Base-by-base conservation (phyloP, 1,140 invertebrate genomes). In the Drosophila rhopaloa region DNA sequence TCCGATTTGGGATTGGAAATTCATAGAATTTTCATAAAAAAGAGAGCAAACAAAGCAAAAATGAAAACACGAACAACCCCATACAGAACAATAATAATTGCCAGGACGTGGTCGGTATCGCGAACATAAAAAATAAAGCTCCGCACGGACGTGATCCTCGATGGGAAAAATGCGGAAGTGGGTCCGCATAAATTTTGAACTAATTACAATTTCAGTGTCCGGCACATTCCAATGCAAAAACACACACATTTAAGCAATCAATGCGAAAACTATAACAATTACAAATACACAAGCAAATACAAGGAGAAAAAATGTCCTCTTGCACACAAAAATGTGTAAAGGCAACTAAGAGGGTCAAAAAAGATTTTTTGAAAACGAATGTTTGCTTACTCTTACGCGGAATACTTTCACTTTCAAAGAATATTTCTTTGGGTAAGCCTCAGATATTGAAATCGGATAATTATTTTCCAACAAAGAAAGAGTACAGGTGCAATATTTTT, bases 131-230 rank as follows among this genome's bases (percentile, higher is more conserved):
- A 72, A 84, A 79, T 71, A 67, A 72, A 68, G 56, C 73, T 66
- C 57, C 16, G 37, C 56, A 71, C 27, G 71, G 44, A 86, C 82
- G 79, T 88, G 83, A 88, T 88, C 59, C 59, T 79, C 62, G 67
- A 48, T 58, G 57, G 56, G 74, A 80, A 68, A 74, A 82, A 74
- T 76, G 57, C 79, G 79, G 79, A 83, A 77, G 67, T 44, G 51
- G 57, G 38, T 72, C 65, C 76, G 80, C 84, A 88, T 88, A 88
- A 88, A 88, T 88, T 84, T 80, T 63, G 44, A 80, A 84, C 83
- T 88, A 88, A 88, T 88, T 88, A 89, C 84, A 83, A 71, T 88
- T 89, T 88, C 76, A 89, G 72, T 89, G 80, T 84, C 80, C 83
- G 80, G 59, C 58, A 57, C 27, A 56, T 47, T 51, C 24, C 24